Evolutionary conservation across 2,113 vertebrate species (phyloP).

Genomic region (Climacteris rufus): DNA sequence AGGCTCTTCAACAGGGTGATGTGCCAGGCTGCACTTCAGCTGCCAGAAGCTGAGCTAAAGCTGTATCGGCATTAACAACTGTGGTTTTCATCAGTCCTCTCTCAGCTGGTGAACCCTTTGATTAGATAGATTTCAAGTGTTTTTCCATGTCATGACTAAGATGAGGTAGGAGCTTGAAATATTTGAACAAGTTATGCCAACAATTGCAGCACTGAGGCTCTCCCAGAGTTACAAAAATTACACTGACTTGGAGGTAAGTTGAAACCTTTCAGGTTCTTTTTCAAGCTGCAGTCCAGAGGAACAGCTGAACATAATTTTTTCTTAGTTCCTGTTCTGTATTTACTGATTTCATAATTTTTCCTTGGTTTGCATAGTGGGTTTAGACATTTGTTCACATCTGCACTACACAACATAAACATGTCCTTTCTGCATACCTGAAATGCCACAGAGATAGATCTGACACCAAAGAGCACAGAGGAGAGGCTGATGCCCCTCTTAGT

Average conservation of each 20-base stretch:
- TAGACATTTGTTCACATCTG: neutral
- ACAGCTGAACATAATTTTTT: neutral
- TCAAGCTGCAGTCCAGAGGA: neutral
- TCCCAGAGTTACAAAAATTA: neutral
- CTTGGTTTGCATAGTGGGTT: neutral
- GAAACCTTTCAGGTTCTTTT: neutral
- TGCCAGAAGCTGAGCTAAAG: neutral
- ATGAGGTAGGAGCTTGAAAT: neutral
- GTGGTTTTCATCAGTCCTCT: neutral
- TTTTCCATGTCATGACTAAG: neutral
- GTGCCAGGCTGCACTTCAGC: neutral
- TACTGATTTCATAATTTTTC: neutral
- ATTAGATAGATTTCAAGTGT: neutral
- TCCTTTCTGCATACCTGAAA: neutral
- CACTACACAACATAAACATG: neutral
- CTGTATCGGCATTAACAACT: neutral
- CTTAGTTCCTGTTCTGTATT: neutral
- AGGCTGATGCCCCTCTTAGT: neutral
- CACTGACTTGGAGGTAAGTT: neutral
- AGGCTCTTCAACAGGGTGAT: fast-evolving
- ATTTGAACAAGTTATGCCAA: neutral
- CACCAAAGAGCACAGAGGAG: neutral
- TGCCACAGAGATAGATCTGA: neutral
- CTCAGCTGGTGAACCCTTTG: neutral
- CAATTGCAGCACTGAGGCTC: neutral